Evolutionary conservation across 2,113 vertebrate genomes (phyloP), one percentile per base, ranked within the genome.

Genomic region (Rattus rattus): DNA sequence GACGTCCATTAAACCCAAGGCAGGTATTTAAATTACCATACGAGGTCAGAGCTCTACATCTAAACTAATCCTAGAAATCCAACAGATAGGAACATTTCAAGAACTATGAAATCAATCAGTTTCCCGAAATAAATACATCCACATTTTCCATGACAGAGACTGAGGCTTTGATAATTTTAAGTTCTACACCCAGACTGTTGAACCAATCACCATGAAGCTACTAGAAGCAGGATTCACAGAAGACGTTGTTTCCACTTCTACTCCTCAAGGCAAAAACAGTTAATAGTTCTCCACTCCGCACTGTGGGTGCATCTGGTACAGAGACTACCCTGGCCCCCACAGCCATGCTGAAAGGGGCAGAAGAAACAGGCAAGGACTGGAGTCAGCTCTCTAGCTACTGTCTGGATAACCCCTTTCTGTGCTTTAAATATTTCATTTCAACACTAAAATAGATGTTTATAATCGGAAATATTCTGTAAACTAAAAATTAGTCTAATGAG

Each of bases 61-160:
- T 49, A 77, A 91, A 90, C 85, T 86, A 80, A 83, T n/a, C 87
- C 84, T 96, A 67, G 36, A 14, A 95, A 83, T 11, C n/a, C 67
- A 93, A 63, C 77, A 94, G 20, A 70, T 10, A 73, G 73, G 67
- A 69, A 61, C 24, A 84, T 73, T 13, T 13, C 7, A 39, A 52
- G 3, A 12, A 88, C 79, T 73, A 79, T 86, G 65, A 93, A 87
- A 90, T 76, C 30, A 87, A 90, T 76, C 30, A 80, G 19, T 91
- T 81, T 9, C 8, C 39, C 85, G 52, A 26, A 72, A 69, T 33
- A 91, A 93, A 69, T 59, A 59, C 13, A 33, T 90, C 72, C 49
- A 59, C 2, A 92, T 26, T 59, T 93, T 26, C 67, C 33, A 59
- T 6, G 22, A 87, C 30, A 94, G 59, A 88, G 24, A 65, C 11